phyloP scores from a whole-genome alignment of 2,113 vertebrate genomes.

The Pterophyllum scalare region DNA sequence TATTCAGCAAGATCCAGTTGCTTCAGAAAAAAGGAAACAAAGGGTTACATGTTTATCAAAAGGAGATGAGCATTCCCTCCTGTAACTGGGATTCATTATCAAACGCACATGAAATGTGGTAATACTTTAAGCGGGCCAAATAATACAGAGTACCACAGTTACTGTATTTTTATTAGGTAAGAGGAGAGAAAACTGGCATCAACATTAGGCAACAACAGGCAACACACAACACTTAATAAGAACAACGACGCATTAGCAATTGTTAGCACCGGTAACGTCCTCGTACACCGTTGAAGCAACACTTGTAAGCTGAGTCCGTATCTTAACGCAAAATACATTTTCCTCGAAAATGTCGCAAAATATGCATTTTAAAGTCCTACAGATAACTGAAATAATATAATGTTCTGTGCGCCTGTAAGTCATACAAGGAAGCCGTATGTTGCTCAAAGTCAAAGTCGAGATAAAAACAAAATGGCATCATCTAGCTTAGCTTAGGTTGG shows the following conservation, averaged over 20 bases:
- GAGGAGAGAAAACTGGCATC: too few species aligned
- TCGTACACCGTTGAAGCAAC: not conserved
- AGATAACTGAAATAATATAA: not conserved
- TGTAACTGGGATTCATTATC: not conserved
- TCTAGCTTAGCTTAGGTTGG: slow-evolving; percentile 22
- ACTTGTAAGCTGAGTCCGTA: not conserved
- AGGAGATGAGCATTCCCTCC: not conserved
- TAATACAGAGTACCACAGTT: not conserved
- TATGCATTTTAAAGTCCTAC: not conserved
- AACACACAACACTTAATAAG: not conserved
- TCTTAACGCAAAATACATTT: not conserved
- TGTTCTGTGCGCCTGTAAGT: not conserved
- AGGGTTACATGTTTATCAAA: not conserved
- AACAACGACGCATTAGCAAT: not conserved
- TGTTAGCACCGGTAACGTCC: not conserved
- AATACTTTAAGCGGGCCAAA: too few species aligned
- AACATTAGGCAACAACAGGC: not conserved
- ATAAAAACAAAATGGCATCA: slow-evolving; percentile 86
- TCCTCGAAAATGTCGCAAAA: not conserved
- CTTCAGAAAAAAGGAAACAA: slow-evolving; percentile 13
- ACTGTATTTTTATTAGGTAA: not conserved
- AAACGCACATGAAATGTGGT: not conserved
- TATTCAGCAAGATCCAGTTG: slow-evolving; percentile 53
- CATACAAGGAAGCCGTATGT: not conserved
- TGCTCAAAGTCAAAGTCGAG: slow-evolving; percentile 59